These are phyloP conservation scores for Nasonovia ribisnigri DNA, from an alignment of 2,888 invertebrate genomes.

Conservation along the genomic window DNA sequence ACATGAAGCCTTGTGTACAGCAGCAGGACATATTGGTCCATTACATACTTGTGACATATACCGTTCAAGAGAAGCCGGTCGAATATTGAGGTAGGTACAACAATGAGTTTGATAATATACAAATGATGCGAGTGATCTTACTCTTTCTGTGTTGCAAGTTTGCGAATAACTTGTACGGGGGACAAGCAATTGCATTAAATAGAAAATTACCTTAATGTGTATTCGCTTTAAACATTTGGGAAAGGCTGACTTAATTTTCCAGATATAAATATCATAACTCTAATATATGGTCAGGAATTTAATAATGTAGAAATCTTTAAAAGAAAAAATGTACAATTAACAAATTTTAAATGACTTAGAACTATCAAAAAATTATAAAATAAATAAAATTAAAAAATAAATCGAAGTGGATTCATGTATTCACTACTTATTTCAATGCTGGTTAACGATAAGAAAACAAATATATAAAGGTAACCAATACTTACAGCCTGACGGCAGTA, in stretches of 20 bases:
- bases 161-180: neutral
- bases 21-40: constrained; percentile 80
- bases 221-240: neutral
- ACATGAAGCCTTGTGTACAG: constrained; percentile 82
- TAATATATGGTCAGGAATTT: neutral
- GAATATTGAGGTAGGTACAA: constrained; percentile 76
- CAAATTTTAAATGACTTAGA: neutral
- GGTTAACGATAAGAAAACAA: neutral
- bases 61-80: constrained; percentile 83
- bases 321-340: neutral
- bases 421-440: neutral
- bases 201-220: neutral
- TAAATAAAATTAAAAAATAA: neutral
- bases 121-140: neutral
- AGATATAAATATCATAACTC: neutral
- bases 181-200: neutral
- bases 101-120: neutral
- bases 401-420: neutral
- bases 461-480: neutral
- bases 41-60: constrained; percentile 87
- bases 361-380: neutral
- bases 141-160: neutral
- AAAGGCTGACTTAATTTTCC: neutral
- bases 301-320: neutral
- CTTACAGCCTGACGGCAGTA: too few relatives aligned